Percentiles rank a stretch among this genome's conserved stretches.
Evolutionary conservation across 2,113 vertebrate species (phyloP).

Genomic region (Podarcis raffonei): DNA sequence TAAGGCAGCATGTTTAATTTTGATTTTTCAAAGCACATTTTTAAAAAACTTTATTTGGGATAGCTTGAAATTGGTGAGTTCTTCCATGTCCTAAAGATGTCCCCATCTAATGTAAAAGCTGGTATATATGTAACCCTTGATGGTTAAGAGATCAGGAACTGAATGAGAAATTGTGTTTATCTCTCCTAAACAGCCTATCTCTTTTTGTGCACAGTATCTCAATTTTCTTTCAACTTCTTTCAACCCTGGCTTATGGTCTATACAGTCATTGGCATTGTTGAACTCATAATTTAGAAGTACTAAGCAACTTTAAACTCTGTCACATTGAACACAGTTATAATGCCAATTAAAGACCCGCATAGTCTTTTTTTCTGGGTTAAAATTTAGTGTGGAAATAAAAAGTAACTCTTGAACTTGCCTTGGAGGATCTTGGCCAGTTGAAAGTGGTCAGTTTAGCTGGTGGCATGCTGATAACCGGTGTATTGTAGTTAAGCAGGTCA

Average conservation of each 20-base stretch:
- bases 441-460: not conserved
- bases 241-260: not conserved
- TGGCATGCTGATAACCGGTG: not conserved
- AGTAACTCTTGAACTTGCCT: not conserved
- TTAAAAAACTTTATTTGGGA: not conserved
- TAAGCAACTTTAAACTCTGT: not conserved
- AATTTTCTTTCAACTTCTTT: not conserved
- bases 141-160: not conserved
- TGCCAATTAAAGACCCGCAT: not conserved
- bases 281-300: not conserved
- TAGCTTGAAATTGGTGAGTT: not conserved
- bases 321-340: not conserved
- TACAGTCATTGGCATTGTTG: not conserved
- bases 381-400: not conserved
- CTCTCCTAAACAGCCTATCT: too few species aligned
- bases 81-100: not conserved
- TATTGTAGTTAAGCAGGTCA: not conserved
- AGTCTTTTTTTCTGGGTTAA: not conserved
- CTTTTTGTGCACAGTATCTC: not conserved
- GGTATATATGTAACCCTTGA: not conserved
- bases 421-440: not conserved
- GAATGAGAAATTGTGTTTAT: not conserved
- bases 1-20: constrained; percentile 48
- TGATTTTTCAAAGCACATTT: constrained; percentile 1
- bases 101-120: not conserved